Percentiles rank a stretch among this genome's conserved stretches.
Evolutionary conservation across 2,797 vertebrate species (phyloP).

Genomic region (Siniperca scherzeri): DNA sequence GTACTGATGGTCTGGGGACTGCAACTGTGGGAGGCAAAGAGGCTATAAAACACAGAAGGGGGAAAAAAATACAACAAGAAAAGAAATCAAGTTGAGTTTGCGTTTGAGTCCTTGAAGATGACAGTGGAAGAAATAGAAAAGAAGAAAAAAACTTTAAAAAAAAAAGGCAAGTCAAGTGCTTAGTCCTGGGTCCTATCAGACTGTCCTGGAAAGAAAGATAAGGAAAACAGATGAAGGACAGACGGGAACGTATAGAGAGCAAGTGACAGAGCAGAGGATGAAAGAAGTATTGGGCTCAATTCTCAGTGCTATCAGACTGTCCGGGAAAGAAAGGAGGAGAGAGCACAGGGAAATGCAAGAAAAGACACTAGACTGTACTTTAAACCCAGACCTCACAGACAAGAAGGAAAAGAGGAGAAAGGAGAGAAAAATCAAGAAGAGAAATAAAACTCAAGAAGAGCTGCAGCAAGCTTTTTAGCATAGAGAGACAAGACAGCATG

Average conservation of each 20-base stretch:
- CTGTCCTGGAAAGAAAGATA: conserved; percentile 30
- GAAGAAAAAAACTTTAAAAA: conserved; percentile 13
- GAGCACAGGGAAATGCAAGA: neutral
- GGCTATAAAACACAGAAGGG: conserved; percentile 12
- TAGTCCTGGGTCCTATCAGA: conserved; percentile 27
- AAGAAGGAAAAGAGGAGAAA: neutral
- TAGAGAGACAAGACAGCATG: neutral
- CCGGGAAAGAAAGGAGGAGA: neutral
- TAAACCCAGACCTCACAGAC: conserved; percentile 24
- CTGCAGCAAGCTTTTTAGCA: neutral
- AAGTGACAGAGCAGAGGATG: conserved; percentile 50
- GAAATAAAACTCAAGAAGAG: conserved; percentile 1
- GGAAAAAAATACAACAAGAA: neutral
- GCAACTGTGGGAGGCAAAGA: conserved; percentile 47
- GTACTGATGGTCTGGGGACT: conserved; percentile 39
- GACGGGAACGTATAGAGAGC: conserved; percentile 45
- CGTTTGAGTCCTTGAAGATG: conserved; percentile 25
- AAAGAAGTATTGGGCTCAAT: conserved; percentile 49
- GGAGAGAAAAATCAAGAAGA: neutral
- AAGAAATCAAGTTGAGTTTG: neutral
- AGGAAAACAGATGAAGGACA: conserved; percentile 56
- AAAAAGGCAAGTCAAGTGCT: conserved; percentile 30
- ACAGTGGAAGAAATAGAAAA: conserved; percentile 4
- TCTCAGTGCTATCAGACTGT: conserved; percentile 40
- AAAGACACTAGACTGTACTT: conserved; percentile 6